Base-by-base conservation (phyloP, 1,140 invertebrate genomes). In the Listronotus oregonensis region DNA sequence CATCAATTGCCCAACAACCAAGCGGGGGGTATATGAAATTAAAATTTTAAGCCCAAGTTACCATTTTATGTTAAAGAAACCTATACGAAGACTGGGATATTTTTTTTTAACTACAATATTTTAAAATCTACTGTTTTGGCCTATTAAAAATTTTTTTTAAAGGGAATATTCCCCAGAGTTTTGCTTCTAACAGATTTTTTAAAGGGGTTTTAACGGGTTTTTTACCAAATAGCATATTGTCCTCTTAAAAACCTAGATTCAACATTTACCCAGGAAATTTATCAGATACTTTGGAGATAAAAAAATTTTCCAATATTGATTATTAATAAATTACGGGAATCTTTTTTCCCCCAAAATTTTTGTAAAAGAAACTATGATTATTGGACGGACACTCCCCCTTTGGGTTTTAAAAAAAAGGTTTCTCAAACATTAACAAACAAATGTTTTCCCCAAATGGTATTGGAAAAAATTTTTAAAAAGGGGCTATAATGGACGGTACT, bases 181-280 rank as follows among this genome's bases (percentile, higher is more conserved):
- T 79, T 83, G 14, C 79, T 85, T 8, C 67, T 83, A 44, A 78
- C 80, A 17, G 75, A 82, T 49, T 80, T 79, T 73, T 73, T 85
- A 12, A 79, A 68, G 79, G 80, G 56, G 82, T 91, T 64, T 76
- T 93, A 44, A 85, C 85, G 66, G 83, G 84, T 8, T 75, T 92
- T n/a, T n/a, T 84, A 90, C 69, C 90, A 91, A 78, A 78, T 92
- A 56, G 81, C 84, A 27, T 85, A 85, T 81, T 87, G 85, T 18
- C 86, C 87, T 57, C 71, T 89, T 21, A 84, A 86, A 78, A 88
- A 87, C 49, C 74, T 75, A 5, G 51, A 61, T 61, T 49, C 58
- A 9, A 17, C 54, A 9, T 84, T 85, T 80, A 83, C 82, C 14
- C 60, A 78, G 68, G 82, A 84, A 71, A 73, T 84, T 21, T 86